Conservation (phyloP, 2,113 vertebrate genomes). For the Enhydra lutris region DNA sequence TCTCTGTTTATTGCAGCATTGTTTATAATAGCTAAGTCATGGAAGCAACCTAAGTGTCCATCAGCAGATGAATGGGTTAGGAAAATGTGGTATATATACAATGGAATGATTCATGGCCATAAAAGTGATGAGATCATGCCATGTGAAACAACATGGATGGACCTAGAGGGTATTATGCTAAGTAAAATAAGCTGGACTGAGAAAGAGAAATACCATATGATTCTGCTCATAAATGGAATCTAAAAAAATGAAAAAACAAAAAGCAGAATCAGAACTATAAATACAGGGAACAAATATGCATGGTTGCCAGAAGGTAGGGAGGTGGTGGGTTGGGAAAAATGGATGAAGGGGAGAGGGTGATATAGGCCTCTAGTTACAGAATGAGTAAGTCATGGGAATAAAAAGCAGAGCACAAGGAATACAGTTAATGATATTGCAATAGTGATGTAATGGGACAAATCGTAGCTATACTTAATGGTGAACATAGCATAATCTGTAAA, state of each 20-base stretch:
- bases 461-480: not conserved
- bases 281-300: not conserved
- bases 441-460: not conserved
- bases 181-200: not conserved
- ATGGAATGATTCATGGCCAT: not conserved
- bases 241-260: not conserved
- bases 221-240: not conserved
- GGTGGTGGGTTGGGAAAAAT: not conserved
- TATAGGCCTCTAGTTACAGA: not conserved
- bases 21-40: not conserved
- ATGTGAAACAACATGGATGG: not conserved
- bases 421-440: not conserved
- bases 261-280: not conserved
- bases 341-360: not conserved
- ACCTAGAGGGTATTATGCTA: not conserved
- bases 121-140: not conserved
- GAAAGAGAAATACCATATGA: not conserved
- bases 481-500: not conserved
- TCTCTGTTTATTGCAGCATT: not conserved
- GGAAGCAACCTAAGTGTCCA: not conserved
- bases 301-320: not conserved
- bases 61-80: not conserved
- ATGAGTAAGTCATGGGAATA: not conserved
- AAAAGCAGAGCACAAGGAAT: not conserved
- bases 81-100: not conserved